These are phyloP conservation scores for Salvelinus alpinus DNA, from an alignment of 2,113 vertebrate genomes.

Conservation along the genomic window DNA sequence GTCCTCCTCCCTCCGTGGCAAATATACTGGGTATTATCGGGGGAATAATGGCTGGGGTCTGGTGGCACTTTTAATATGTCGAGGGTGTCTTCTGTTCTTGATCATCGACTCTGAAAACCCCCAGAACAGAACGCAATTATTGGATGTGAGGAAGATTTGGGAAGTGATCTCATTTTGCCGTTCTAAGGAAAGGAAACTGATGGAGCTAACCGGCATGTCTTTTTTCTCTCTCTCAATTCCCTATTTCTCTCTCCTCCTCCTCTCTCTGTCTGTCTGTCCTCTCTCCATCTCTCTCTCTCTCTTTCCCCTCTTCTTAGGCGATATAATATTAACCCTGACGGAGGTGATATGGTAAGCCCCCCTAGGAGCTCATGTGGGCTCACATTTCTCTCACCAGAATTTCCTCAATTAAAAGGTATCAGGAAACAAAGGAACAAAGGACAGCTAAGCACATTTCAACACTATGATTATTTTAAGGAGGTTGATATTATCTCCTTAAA, in stretches of 20 bases:
- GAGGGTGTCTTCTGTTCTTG: slow-evolving; percentile 74
- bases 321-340: slow-evolving; percentile 93
- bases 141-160: slow-evolving; percentile 90
- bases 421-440: slow-evolving; percentile 74
- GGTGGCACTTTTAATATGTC: slow-evolving; percentile 91
- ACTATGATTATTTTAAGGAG: not conserved
- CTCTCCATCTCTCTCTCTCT: slow-evolving; percentile 26
- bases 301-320: slow-evolving; percentile 72
- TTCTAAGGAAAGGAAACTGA: slow-evolving; percentile 87
- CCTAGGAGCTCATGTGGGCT: slow-evolving; percentile 81
- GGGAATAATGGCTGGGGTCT: slow-evolving; percentile 44
- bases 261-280: slow-evolving; percentile 66
- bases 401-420: slow-evolving; percentile 80
- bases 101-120: slow-evolving; percentile 84
- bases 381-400: slow-evolving; percentile 46
- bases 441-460: not conserved
- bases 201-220: slow-evolving; percentile 43
- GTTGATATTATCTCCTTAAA: too few relatives aligned
- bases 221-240: slow-evolving; percentile 37
- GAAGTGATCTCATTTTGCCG: slow-evolving; percentile 93
- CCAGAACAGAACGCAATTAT: slow-evolving; percentile 86
- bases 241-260: slow-evolving; percentile 34
- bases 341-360: slow-evolving; percentile 91
- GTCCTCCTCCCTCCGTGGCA: slow-evolving; percentile 12
- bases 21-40: slow-evolving; percentile 87